Percentiles rank a stretch among this genome's conserved stretches.
phyloP scores from a whole-genome alignment of 1,140 invertebrate species.

The Thrips palmi region DNA sequence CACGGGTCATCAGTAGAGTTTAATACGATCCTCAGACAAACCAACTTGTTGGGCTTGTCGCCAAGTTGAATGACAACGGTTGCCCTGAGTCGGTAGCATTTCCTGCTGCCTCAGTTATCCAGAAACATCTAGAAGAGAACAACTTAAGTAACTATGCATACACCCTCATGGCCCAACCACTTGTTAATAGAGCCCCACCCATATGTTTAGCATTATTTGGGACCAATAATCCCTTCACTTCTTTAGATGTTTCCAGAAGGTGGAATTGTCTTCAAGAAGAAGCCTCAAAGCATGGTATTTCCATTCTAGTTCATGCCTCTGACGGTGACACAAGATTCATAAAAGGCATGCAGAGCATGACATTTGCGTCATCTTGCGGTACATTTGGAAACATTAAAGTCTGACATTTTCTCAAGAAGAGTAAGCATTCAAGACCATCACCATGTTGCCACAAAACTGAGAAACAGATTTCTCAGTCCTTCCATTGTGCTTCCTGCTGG shows the following conservation, averaged over 20 bases:
- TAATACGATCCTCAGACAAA: constrained; percentile 15
- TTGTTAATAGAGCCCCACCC: constrained; percentile 7
- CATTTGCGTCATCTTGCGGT: too few species aligned
- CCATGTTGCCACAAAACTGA: neutral
- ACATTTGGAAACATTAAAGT: too few species aligned
- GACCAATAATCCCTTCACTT: constrained; percentile 11
- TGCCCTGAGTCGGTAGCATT: constrained; percentile 12
- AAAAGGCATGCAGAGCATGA: constrained; percentile 14
- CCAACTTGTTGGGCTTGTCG: constrained; percentile 16
- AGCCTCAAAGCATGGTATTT: constrained; percentile 11
- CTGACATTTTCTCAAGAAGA: neutral
- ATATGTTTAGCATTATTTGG: constrained; percentile 14
- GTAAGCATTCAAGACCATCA: neutral
- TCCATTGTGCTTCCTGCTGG: neutral
- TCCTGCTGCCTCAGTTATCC: constrained; percentile 12
- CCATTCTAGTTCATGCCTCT: constrained; percentile 11
- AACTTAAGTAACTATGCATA: constrained; percentile 7
- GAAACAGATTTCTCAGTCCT: neutral
- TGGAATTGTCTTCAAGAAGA: constrained; percentile 8
- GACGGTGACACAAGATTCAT: constrained; percentile 14
- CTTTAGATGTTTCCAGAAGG: constrained; percentile 9
- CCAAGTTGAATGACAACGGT: constrained; percentile 13
- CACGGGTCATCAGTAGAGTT: constrained; percentile 11
- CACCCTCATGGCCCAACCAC: constrained; percentile 14
- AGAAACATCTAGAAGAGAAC: constrained; percentile 11